Evolutionary conservation across 2,888 invertebrate species (phyloP).

Genomic region (Clusia tigrina): DNA sequence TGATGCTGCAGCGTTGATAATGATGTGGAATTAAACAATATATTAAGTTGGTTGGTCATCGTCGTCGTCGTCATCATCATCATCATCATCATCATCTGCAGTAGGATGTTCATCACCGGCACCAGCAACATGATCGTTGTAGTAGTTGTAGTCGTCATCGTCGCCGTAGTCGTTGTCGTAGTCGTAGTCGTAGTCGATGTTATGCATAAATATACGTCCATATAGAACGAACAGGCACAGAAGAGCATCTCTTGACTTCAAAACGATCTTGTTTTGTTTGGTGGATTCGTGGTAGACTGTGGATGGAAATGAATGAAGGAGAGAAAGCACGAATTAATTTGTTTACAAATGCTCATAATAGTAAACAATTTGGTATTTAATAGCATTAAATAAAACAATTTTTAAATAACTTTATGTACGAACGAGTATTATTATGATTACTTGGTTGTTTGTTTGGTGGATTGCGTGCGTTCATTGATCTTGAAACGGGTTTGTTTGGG

Average conservation of each 20-base stretch:
- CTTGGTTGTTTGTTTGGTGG: slow-evolving; percentile 50
- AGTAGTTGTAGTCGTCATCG: neutral
- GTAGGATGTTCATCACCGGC: neutral
- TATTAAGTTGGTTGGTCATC: neutral
- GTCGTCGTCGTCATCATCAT: neutral
- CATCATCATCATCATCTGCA: neutral
- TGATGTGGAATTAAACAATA: slow-evolving; percentile 4
- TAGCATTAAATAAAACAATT: slow-evolving; percentile 55
- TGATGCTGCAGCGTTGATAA: neutral
- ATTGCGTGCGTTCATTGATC: slow-evolving; percentile 42
- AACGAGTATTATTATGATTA: slow-evolving; percentile 53
- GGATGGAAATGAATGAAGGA: slow-evolving; percentile 26
- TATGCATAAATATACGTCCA: neutral
- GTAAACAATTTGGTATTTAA: slow-evolving; percentile 61
- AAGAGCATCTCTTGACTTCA: neutral
- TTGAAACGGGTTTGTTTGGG: slow-evolving; percentile 51
- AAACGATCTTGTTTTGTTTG: neutral
- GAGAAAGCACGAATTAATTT: slow-evolving; percentile 37
- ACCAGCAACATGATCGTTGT: neutral
- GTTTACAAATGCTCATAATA: slow-evolving; percentile 54
- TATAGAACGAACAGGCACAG: too few relatives aligned
- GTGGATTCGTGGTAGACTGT: slow-evolving; percentile 13
- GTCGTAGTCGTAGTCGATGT: neutral
- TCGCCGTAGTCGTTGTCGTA: neutral
- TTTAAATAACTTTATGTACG: too few relatives aligned